Evolutionary conservation across 2,113 vertebrate genomes (phyloP).

Genomic region (Suncus etruscus): DNA sequence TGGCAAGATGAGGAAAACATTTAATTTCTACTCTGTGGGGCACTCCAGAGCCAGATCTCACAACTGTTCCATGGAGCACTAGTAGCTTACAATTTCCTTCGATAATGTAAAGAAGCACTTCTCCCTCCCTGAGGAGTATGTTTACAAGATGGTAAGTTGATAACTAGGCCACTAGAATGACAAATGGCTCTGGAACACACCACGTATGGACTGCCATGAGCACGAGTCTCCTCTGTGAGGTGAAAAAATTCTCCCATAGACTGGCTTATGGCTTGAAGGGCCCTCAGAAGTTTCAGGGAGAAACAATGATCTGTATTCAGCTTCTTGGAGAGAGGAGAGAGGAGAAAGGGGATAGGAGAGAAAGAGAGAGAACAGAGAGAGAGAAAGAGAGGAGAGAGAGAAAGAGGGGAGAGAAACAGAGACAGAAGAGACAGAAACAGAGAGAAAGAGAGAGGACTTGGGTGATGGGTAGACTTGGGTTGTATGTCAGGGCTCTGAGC

Average conservation of each 20-base stretch:
- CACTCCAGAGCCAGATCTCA: conserved; percentile 79
- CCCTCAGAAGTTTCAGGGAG: not conserved
- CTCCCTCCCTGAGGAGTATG: conserved; percentile 64
- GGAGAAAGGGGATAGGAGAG: too few relatives aligned
- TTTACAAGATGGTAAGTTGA: conserved; percentile 59
- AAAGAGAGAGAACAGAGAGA: too few relatives aligned
- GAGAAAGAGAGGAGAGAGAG: too few relatives aligned
- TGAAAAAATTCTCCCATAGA: conserved; percentile 13
- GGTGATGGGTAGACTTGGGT: too few relatives aligned
- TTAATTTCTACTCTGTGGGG: conserved; percentile 80
- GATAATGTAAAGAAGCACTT: conserved; percentile 69
- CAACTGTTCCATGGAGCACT: conserved; percentile 75
- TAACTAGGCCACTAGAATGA: conserved; percentile 71
- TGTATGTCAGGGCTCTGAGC: too few relatives aligned
- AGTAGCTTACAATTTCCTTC: conserved; percentile 72
- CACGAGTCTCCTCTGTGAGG: not conserved
- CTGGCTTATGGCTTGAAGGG: conserved; percentile 9
- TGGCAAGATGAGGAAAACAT: conserved; percentile 82
- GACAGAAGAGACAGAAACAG: not conserved
- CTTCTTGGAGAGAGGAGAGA: not conserved
- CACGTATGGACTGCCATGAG: conserved; percentile 62
- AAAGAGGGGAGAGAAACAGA: too few relatives aligned
- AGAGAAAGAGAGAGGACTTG: too few relatives aligned
- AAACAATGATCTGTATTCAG: not conserved
- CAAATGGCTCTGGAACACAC: conserved; percentile 53